A percentile compares a stretch with the other conserved stretches of the same genome.
These are phyloP conservation scores for Prionailurus viverrinus DNA, from an alignment of 2,113 vertebrate genomes.

Conservation along the genomic window DNA sequence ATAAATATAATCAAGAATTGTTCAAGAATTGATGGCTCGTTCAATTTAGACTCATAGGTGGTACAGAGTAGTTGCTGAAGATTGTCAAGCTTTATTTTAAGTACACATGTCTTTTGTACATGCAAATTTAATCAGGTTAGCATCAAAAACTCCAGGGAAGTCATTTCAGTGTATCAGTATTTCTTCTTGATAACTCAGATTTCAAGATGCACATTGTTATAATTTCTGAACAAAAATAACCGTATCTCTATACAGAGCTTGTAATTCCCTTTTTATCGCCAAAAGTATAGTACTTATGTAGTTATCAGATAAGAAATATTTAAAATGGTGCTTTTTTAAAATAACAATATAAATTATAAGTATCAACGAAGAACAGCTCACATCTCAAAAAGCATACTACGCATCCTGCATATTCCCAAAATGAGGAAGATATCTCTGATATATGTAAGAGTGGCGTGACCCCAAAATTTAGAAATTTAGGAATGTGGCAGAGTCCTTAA, in stretches of 20 bases:
- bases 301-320: neutral
- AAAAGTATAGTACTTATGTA: neutral
- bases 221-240: neutral
- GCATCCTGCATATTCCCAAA: neutral
- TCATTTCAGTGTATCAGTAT: neutral
- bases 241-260: neutral
- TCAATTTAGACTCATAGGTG: constrained; percentile 4
- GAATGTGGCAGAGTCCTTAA: neutral
- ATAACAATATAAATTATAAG: neutral
- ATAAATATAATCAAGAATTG: constrained; percentile 37
- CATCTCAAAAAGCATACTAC: neutral
- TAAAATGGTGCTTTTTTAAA: neutral
- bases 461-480: neutral
- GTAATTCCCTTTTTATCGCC: neutral
- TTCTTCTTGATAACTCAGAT: neutral
- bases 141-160: constrained; percentile 28
- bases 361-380: neutral
- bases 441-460: neutral
- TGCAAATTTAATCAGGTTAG: constrained; percentile 22
- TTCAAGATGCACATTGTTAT: neutral
- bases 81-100: constrained; percentile 55
- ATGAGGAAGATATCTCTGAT: neutral
- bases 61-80: neutral
- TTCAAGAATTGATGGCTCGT: neutral
- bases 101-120: neutral